phyloP scores from a whole-genome alignment of 2,888 invertebrate species.

The Apodemia hepburni region DNA sequence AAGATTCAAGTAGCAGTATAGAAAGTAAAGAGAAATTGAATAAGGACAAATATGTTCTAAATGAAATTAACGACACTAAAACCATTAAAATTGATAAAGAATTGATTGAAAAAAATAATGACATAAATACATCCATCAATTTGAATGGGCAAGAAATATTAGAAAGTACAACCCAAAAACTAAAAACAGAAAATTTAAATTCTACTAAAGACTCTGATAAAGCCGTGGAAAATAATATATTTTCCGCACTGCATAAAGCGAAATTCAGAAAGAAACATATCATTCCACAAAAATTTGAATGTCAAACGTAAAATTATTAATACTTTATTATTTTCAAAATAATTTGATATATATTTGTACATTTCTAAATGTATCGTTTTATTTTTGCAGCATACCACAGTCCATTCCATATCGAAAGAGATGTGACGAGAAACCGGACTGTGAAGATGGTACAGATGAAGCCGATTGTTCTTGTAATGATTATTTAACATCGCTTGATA shows the following conservation, averaged over 20 bases:
- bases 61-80: slow-evolving; percentile 32
- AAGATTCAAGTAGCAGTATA: no score
- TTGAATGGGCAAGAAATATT: background rate
- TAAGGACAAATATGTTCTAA: slow-evolving; percentile 34
- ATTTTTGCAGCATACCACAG: slow-evolving; percentile 82
- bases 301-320: slow-evolving; percentile 53
- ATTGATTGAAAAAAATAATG: background rate
- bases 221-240: slow-evolving; percentile 43
- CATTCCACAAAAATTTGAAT: slow-evolving; percentile 57
- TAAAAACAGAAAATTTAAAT: background rate
- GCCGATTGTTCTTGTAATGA: slow-evolving; percentile 86
- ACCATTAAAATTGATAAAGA: background rate
- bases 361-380: background rate
- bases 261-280: slow-evolving; percentile 51
- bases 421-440: slow-evolving; percentile 86
- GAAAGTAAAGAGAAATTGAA: no score
- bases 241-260: slow-evolving; percentile 53
- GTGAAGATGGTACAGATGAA: slow-evolving; percentile 92
- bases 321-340: background rate
- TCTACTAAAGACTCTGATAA: slow-evolving; percentile 17
- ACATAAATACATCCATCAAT: background rate
- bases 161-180: background rate
- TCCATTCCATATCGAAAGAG: slow-evolving; percentile 77
- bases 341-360: slow-evolving; percentile 3
- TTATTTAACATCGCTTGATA: slow-evolving; percentile 74